Conservation (phyloP, 2,888 invertebrate genomes). For the Acronicta psi region DNA sequence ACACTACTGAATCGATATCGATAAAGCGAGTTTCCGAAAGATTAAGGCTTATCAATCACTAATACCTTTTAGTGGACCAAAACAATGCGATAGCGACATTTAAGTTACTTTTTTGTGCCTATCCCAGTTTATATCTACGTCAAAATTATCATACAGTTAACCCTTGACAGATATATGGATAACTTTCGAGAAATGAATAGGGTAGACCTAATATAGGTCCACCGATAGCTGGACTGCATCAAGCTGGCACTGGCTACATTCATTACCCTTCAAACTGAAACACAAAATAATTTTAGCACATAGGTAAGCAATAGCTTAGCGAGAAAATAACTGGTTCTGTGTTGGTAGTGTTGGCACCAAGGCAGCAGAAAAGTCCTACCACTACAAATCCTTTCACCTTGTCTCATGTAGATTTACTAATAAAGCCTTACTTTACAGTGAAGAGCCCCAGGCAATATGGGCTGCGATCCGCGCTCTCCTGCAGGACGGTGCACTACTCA, state of each 20-base stretch:
- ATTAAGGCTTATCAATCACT: neutral
- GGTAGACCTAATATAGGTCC: too few species aligned
- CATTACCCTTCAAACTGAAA: too few species aligned
- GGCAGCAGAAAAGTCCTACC: too few species aligned
- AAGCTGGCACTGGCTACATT: too few species aligned
- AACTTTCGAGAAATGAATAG: too few species aligned
- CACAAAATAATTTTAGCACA: too few species aligned
- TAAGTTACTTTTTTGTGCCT: neutral
- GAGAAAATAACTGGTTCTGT: too few species aligned
- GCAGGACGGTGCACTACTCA: conserved; percentile 72
- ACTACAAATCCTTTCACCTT: neutral
- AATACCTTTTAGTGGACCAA: neutral
- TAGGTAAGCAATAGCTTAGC: too few species aligned
- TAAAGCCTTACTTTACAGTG: conserved; percentile 61
- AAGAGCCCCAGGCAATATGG: conserved; percentile 80
- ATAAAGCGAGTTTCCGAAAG: conserved; percentile 22
- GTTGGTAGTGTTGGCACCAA: too few species aligned
- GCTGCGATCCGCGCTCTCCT: conserved; percentile 74
- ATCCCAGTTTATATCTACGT: neutral
- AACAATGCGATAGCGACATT: neutral
- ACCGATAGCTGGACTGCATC: too few species aligned
- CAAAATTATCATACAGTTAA: too few species aligned
- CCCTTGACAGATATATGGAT: too few species aligned
- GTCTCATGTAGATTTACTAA: neutral
- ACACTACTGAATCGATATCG: conserved; percentile 23